These are phyloP conservation scores for Fistularia tabacaria DNA, from an alignment of 2,797 vertebrate species.

Conservation along the genomic window DNA sequence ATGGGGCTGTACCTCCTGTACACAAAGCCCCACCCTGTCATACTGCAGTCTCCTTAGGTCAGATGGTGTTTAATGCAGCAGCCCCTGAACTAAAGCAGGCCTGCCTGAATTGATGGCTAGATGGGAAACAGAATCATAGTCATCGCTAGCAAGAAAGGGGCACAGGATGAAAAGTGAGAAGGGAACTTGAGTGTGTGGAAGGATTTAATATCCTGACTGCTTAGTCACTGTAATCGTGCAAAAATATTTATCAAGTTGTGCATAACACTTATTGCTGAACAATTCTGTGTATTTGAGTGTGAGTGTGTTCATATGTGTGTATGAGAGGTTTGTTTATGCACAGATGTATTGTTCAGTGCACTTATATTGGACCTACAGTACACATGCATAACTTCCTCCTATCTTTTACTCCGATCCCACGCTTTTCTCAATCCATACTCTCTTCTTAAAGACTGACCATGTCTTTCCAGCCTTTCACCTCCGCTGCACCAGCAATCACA, in stretches of 20 bases:
- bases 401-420: slow-evolving; percentile 20
- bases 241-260: slow-evolving; percentile 72
- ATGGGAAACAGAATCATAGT: slow-evolving; percentile 10
- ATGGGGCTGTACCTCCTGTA: slow-evolving; percentile 52
- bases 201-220: slow-evolving; percentile 46
- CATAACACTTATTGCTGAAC: slow-evolving; percentile 67
- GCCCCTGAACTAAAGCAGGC: slow-evolving; percentile 40
- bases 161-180: slow-evolving; percentile 28
- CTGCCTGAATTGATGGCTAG: slow-evolving; percentile 21
- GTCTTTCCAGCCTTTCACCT: slow-evolving; percentile 24
- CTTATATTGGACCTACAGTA: slow-evolving; percentile 72
- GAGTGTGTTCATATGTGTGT: slow-evolving; percentile 47
- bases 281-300: slow-evolving; percentile 56
- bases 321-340: slow-evolving; percentile 47
- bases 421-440: slow-evolving; percentile 22
- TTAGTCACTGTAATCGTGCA: slow-evolving; percentile 66
- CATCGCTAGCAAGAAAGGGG: slow-evolving; percentile 27
- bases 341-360: slow-evolving; percentile 66
- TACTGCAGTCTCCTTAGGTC: slow-evolving; percentile 21
- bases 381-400: slow-evolving; percentile 49
- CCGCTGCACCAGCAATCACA: slow-evolving; percentile 19
- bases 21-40: slow-evolving; percentile 30
- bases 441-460: slow-evolving; percentile 27
- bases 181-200: slow-evolving; percentile 28
- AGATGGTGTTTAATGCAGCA: slow-evolving; percentile 6